phyloP scores from a whole-genome alignment of 2,888 invertebrate genomes.

The Agrochola circellaris region DNA sequence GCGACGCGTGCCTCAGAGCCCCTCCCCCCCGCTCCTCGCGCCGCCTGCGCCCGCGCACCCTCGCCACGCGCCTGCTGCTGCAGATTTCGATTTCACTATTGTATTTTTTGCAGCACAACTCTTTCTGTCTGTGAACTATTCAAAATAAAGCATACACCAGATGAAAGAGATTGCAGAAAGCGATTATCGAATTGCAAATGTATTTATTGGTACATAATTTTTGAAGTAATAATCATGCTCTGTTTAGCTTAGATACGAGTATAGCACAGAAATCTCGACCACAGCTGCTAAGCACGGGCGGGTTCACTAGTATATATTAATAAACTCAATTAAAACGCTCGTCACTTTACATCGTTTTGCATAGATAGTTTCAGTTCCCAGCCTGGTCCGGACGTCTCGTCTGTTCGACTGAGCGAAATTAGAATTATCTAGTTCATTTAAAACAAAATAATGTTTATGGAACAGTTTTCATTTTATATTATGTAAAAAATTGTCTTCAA shows the following conservation, averaged over 20 bases:
- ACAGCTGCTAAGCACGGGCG: not conserved
- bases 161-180: constrained; percentile 47
- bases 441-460: not conserved
- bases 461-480: not conserved
- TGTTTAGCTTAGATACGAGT: not conserved
- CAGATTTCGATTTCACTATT: constrained; percentile 78
- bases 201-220: constrained; percentile 15
- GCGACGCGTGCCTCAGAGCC: constrained; percentile 69
- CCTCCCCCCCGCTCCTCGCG: constrained; percentile 42
- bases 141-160: constrained; percentile 30
- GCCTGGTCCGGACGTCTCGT: no score
- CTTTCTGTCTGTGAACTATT: constrained; percentile 50
- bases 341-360: not conserved
- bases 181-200: constrained; percentile 26
- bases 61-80: constrained; percentile 60
- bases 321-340: not conserved
- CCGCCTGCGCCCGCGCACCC: constrained; percentile 70
- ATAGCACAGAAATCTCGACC: no score
- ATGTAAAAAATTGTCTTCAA: no score
- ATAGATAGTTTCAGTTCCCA: not conserved
- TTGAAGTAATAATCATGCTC: not conserved
- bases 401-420: not conserved
- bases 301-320: no score
- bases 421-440: not conserved
- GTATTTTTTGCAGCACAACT: constrained; percentile 66